Evolutionary conservation across 2,113 vertebrate species (phyloP).

Genomic region (Steatornis caripensis): DNA sequence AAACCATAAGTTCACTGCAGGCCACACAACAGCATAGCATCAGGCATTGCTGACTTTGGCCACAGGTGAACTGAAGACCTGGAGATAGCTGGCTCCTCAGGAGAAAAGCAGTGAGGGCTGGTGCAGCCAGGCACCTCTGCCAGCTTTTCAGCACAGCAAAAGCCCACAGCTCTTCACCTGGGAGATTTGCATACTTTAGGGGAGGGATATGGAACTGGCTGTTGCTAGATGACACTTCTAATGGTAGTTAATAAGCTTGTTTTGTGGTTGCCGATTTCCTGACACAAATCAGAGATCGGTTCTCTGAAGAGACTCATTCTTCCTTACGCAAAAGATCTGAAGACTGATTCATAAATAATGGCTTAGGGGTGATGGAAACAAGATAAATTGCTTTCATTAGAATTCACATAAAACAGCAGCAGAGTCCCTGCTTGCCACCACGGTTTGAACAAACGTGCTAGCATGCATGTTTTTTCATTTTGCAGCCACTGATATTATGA

Average conservation of each 20-base stretch:
- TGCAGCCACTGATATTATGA: conserved; percentile 15
- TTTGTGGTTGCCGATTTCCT: conserved; percentile 15
- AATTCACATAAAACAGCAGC: conserved; percentile 32
- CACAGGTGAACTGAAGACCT: neutral
- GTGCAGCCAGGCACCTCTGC: neutral
- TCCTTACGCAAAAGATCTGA: neutral
- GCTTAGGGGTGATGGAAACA: neutral
- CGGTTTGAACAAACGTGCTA: conserved; percentile 16
- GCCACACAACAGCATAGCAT: neutral
- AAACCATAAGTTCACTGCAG: fast-evolving
- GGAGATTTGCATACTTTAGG: neutral
- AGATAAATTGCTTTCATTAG: conserved; percentile 48
- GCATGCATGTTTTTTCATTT: conserved; percentile 1
- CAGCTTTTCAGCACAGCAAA: neutral
- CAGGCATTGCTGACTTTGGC: neutral
- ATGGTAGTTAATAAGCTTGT: neutral
- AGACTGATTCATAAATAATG: conserved; percentile 36
- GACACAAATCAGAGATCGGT: neutral
- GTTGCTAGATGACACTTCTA: neutral
- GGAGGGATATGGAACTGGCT: neutral
- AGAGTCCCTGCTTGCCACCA: neutral
- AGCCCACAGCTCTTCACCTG: neutral
- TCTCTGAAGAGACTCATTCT: neutral
- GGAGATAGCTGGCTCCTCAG: neutral
- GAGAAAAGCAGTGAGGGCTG: fast-evolving